Evolutionary conservation across 2,113 vertebrate species (phyloP), one percentile per base, ranked within the genome.

Genomic region (Hippolais icterina): DNA sequence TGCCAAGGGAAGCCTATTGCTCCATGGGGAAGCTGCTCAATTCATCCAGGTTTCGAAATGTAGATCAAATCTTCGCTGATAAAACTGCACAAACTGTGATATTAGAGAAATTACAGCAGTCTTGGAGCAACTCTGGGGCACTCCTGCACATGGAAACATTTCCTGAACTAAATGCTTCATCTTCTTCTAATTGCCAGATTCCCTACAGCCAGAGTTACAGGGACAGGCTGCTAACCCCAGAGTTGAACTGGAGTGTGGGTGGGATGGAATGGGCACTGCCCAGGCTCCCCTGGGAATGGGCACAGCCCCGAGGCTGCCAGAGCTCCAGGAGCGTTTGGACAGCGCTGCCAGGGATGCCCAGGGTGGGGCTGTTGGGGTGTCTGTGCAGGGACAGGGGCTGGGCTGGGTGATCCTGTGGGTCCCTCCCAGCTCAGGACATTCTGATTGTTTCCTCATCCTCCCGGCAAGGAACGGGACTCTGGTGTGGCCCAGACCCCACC

Each of bases 401-500:
- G 5, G 0, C 11, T 68, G 11, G 12, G 0, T 10, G 7, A 54
- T 60, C 60, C 16, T 31, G 16, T 1, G 39, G 17, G 21, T 47
- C 24, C 16, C 21, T 53, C 4, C 61, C n/a, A 33, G 2, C 29
- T 19, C n/a, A 54, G n/a, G 4, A 19, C 0, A 10, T 37, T 42
- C 63, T 53, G 53, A 19, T 19, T 53, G 46, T 22, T 47, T 69
- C 15, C 35, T 42, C 47, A 23, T 50, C 49, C 25, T 44, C 12
- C 80, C 14, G 15, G 24, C 33, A 61, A 46, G 37, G 47, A 87
- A 29, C 12, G 49, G 50, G 46, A 20, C 2, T 35, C 41, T 15
- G 0, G 1, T 5, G 28, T 5, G 11, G 37, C 65, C 50, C 64
- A 18, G 17, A 33, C 41, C 56, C 42, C 22, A 23, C 14, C 39